Evolutionary conservation across 2,797 vertebrate species (phyloP).

Genomic region (Tokudaia tokunoshimensis): DNA sequence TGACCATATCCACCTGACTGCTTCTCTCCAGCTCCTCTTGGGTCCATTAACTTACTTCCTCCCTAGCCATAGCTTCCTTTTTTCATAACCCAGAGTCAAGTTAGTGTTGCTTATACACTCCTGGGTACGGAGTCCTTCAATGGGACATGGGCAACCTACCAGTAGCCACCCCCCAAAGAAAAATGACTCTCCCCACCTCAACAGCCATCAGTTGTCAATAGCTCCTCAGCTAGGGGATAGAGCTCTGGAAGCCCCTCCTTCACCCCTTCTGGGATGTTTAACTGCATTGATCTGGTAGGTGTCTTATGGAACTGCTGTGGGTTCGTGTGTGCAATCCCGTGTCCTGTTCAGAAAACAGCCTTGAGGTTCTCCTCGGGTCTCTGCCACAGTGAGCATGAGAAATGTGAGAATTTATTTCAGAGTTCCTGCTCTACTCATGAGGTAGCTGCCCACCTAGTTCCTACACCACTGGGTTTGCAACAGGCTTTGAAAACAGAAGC

Average conservation of each 20-base stretch:
- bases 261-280: neutral
- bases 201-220: neutral
- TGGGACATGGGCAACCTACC: neutral
- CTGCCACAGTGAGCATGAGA: neutral
- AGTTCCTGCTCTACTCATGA: neutral
- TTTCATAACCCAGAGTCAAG: neutral
- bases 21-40: neutral
- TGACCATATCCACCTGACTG: neutral
- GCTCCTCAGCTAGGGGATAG: neutral
- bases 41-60: neutral
- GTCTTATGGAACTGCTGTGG: too few relatives aligned
- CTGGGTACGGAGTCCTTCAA: too few relatives aligned
- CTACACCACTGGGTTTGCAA: neutral
- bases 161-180: neutral
- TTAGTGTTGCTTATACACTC: neutral
- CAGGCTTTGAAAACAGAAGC: conserved; percentile 45
- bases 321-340: too few relatives aligned
- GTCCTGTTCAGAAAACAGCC: neutral
- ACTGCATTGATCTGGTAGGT: too few relatives aligned
- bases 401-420: conserved; percentile 2
- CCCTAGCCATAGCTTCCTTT: neutral
- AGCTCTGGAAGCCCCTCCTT: neutral
- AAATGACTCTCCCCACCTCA: neutral
- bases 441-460: neutral
- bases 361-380: neutral